phyloP scores from a whole-genome alignment of 2,797 vertebrate species.

The Crocidura indochinensis region DNA sequence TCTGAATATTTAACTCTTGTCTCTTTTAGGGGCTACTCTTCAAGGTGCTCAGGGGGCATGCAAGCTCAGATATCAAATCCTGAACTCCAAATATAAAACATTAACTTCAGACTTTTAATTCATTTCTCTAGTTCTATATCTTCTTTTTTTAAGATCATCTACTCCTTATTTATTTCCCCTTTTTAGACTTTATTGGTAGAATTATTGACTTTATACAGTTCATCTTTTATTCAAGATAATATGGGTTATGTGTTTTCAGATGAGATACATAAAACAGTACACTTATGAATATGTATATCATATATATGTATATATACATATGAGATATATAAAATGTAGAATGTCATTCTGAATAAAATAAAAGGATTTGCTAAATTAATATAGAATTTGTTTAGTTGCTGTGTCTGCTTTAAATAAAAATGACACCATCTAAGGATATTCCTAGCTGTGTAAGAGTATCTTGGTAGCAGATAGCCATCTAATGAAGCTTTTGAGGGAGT shows the following conservation, averaged over 20 bases:
- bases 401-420: conserved; percentile 22
- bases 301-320: too few species aligned
- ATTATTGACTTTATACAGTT: not conserved
- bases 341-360: not conserved
- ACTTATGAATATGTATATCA: too few species aligned
- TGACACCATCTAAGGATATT: not conserved
- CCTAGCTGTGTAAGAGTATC: not conserved
- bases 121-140: too few species aligned
- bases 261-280: too few species aligned
- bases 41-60: too few species aligned
- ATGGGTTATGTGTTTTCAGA: too few species aligned
- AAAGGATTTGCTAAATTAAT: too few species aligned
- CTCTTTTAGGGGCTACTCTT: not conserved
- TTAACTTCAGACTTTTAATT: too few species aligned
- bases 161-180: not conserved
- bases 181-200: not conserved
- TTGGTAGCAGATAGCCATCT: not conserved
- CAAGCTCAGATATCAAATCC: too few species aligned
- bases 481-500: not conserved
- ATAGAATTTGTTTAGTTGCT: not conserved
- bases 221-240: not conserved
- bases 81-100: too few species aligned
- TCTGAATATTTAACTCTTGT: conserved; percentile 13
- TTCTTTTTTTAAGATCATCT: not conserved
- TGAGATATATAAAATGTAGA: not conserved